phyloP scores from a whole-genome alignment of 2,797 vertebrate genomes.

The Zonotrichia albicollis region DNA sequence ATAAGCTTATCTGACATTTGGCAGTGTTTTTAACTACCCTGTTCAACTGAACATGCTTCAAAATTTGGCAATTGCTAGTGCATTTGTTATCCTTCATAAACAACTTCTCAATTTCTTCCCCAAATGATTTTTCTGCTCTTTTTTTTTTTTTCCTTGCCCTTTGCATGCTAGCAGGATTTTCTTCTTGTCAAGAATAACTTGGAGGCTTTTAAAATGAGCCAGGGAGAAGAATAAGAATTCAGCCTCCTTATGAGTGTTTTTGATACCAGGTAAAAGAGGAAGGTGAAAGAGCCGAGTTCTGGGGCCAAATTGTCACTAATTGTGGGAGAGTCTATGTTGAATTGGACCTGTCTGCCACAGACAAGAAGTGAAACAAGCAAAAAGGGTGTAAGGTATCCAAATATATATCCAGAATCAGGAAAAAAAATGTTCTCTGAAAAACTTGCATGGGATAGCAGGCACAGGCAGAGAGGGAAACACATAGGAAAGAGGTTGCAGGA shows the following conservation, averaged over 20 bases:
- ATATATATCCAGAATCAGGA: background rate
- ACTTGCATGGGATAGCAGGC: background rate
- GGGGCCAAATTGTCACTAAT: background rate
- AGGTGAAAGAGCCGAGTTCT: background rate
- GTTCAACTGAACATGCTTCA: background rate
- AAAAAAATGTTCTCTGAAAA: background rate
- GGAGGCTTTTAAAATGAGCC: background rate
- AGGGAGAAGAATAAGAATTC: background rate
- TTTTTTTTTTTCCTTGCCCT: background rate
- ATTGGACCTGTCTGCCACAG: background rate
- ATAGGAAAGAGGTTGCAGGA: background rate
- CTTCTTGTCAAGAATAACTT: background rate
- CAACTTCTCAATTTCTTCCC: background rate
- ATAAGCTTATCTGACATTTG: constrained; percentile 8
- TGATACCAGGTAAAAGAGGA: background rate
- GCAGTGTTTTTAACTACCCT: background rate
- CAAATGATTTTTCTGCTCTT: background rate
- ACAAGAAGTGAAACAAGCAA: background rate
- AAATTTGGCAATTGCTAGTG: background rate
- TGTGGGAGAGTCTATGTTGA: background rate
- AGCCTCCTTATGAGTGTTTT: background rate
- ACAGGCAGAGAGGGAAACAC: background rate
- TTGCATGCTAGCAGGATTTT: background rate
- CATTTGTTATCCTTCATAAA: background rate
- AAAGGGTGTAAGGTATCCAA: background rate